Conservation (phyloP, 2,113 vertebrate genomes). For the Crocuta crocuta region DNA sequence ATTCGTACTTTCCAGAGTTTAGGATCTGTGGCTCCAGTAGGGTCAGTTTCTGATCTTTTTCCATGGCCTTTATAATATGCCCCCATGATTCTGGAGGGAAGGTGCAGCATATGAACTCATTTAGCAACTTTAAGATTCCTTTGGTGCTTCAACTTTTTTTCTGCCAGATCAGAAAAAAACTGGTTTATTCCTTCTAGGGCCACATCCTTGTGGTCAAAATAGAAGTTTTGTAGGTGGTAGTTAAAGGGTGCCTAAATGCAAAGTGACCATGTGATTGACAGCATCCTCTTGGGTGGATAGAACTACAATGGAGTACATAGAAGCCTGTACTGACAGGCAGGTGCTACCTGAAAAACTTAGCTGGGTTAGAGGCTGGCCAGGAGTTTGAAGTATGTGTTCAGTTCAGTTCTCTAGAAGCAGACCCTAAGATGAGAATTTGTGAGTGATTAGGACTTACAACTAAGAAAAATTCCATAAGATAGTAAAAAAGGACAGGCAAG, state of each 20-base stretch:
- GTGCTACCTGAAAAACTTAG: neutral
- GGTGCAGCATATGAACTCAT: neutral
- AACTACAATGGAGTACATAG: neutral
- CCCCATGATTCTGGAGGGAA: neutral
- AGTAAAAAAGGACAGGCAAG: neutral
- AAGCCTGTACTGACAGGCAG: neutral
- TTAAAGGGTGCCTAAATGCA: neutral
- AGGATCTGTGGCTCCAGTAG: neutral
- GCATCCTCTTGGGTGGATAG: neutral
- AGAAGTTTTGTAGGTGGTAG: neutral
- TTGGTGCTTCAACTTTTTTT: neutral
- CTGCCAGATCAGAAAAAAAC: neutral
- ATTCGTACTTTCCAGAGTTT: neutral
- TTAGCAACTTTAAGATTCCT: neutral
- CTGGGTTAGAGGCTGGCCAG: neutral
- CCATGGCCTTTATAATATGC: fast-evolving
- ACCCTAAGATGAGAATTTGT: neutral
- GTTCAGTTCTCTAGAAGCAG: neutral
- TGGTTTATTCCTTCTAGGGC: neutral
- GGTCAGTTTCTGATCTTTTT: neutral
- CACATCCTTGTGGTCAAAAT: neutral
- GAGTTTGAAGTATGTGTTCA: neutral
- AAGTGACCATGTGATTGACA: neutral
- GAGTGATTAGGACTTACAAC: neutral
- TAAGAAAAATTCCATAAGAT: neutral